Evolutionary conservation across 2,113 vertebrate species (phyloP).

Genomic region (Ammospiza nelsoni): DNA sequence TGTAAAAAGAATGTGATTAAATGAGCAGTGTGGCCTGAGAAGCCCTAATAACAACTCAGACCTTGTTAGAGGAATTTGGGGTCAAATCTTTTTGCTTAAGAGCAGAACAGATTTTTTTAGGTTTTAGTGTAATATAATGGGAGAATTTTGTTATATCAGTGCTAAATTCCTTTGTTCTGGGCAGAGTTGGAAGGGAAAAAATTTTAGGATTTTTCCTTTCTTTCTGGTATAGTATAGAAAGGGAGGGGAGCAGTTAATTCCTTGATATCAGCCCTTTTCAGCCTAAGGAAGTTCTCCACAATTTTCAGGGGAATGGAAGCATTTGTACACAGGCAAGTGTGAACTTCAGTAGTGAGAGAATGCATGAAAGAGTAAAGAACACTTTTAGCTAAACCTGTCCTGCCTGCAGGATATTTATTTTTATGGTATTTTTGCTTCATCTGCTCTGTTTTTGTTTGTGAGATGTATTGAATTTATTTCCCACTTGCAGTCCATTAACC

Average conservation of each 20-base stretch:
- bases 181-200: background rate
- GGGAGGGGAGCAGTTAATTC: background rate
- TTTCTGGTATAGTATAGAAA: background rate
- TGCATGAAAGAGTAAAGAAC: background rate
- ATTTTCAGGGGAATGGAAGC: background rate
- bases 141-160: background rate
- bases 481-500: background rate
- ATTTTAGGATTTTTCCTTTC: background rate
- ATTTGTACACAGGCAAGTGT: background rate
- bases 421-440: background rate
- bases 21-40: background rate
- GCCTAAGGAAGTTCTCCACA: background rate
- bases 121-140: background rate
- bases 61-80: background rate
- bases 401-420: background rate
- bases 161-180: background rate
- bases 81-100: background rate
- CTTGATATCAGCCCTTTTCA: background rate
- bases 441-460: background rate
- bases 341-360: background rate
- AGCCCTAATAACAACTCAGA: background rate
- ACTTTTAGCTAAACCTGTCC: background rate
- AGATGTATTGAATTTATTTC: background rate
- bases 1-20: background rate
- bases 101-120: background rate